phyloP scores from a whole-genome alignment of 1,140 invertebrate genomes.

The Tetramorium alpestre region DNA sequence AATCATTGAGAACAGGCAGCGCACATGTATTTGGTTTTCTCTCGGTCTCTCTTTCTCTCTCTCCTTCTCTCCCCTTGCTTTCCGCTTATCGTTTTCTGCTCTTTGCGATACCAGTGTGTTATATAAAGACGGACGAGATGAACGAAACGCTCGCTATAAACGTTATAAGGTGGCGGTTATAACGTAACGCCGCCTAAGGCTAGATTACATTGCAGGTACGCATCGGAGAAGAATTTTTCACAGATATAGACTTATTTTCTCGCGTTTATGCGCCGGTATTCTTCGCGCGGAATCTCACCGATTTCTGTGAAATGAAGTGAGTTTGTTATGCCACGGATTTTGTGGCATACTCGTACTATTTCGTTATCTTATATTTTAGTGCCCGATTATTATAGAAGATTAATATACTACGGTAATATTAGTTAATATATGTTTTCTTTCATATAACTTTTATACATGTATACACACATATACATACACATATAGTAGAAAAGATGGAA shows the following conservation, averaged over 20 bases:
- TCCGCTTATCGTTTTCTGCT: conserved; percentile 3
- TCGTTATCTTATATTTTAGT: background rate
- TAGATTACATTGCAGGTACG: background rate
- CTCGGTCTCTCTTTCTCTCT: background rate
- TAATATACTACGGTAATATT: background rate
- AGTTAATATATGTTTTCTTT: background rate
- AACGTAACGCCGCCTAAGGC: background rate
- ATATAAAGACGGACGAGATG: conserved; percentile 21
- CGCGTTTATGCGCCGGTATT: background rate
- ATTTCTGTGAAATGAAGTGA: background rate
- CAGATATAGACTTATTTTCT: conserved; percentile 7
- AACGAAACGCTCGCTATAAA: background rate
- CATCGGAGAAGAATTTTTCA: background rate
- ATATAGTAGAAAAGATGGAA: background rate
- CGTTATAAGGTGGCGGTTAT: conserved; percentile 10
- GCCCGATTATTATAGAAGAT: background rate
- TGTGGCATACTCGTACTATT: background rate
- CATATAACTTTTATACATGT: background rate
- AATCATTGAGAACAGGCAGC: conserved; percentile 56
- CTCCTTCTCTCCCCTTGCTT: background rate
- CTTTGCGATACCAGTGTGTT: conserved; percentile 14
- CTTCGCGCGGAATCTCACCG: background rate
- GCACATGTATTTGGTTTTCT: conserved; percentile 26
- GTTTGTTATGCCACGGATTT: background rate
- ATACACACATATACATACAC: background rate